Evolutionary conservation across 2,888 invertebrate genomes (phyloP).

Genomic region (Pasiphila rectangulata): DNA sequence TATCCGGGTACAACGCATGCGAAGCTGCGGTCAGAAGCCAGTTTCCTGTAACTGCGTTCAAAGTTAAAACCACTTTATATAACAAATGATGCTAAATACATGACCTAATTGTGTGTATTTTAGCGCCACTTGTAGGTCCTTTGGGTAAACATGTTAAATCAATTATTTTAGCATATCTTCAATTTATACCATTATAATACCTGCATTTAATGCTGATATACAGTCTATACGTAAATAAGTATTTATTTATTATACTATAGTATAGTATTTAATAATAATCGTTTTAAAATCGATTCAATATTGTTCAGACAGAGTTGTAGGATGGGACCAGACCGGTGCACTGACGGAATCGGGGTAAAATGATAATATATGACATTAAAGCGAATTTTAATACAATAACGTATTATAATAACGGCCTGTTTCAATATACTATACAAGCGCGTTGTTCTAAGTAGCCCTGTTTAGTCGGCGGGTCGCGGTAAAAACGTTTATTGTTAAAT

Average conservation of each 20-base stretch:
- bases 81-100: no score
- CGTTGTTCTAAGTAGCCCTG: conserved; percentile 18
- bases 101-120: no score
- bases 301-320: conserved; percentile 27
- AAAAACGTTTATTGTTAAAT: conserved; percentile 29
- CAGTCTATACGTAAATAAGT: conserved; percentile 65
- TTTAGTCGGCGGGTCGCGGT: conserved; percentile 41
- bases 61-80: no score
- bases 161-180: conserved; percentile 73
- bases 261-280: conserved; percentile 39
- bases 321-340: conserved; percentile 79
- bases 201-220: conserved; percentile 68
- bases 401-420: conserved; percentile 45
- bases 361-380: conserved; percentile 44
- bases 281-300: conserved; percentile 25
- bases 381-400: conserved; percentile 41
- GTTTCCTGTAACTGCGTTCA: no score
- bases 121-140: no score
- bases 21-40: no score
- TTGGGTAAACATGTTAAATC: conserved; percentile 48
- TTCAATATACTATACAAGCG: conserved; percentile 53
- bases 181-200: conserved; percentile 55
- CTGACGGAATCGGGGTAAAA: conserved; percentile 56
- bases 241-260: conserved; percentile 43
- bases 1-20: no score